phyloP scores from a whole-genome alignment of 2,888 invertebrate species.

The Meganola albula region DNA sequence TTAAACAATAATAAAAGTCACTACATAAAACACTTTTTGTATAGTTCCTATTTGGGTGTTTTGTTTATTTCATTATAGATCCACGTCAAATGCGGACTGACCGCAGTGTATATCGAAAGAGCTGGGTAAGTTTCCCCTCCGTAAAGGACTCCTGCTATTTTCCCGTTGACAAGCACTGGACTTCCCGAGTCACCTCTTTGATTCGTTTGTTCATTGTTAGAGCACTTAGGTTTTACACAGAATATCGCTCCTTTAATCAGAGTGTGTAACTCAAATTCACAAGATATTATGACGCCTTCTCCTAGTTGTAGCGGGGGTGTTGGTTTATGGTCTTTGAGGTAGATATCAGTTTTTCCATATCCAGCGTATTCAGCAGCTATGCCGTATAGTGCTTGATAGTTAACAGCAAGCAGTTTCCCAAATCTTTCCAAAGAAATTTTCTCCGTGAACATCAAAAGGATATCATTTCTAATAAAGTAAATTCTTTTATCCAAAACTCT shows the following conservation, averaged over 20 bases:
- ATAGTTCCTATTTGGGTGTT: too few relatives aligned
- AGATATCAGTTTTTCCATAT: not conserved
- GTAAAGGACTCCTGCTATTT: not conserved
- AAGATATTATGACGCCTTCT: not conserved
- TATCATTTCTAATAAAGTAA: too few relatives aligned
- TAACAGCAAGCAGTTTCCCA: not conserved
- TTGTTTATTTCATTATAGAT: not conserved
- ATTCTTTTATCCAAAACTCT: not conserved
- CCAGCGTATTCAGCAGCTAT: not conserved
- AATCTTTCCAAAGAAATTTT: not conserved
- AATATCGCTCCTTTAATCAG: not conserved
- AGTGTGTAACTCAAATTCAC: not conserved
- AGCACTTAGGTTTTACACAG: not conserved
- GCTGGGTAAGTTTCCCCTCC: not conserved
- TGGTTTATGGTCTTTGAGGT: not conserved
- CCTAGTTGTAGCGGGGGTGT: not conserved
- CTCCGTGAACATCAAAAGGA: not conserved
- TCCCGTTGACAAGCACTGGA: not conserved
- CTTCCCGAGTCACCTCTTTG: not conserved
- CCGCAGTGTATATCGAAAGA: not conserved
- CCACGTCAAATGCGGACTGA: not conserved
- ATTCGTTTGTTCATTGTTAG: not conserved
- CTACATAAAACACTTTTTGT: too few relatives aligned
- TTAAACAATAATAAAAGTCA: too few relatives aligned
- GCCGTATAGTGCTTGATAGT: not conserved